phyloP scores from a whole-genome alignment of 2,113 vertebrate genomes.

The Gasterosteus nipponicus region DNA sequence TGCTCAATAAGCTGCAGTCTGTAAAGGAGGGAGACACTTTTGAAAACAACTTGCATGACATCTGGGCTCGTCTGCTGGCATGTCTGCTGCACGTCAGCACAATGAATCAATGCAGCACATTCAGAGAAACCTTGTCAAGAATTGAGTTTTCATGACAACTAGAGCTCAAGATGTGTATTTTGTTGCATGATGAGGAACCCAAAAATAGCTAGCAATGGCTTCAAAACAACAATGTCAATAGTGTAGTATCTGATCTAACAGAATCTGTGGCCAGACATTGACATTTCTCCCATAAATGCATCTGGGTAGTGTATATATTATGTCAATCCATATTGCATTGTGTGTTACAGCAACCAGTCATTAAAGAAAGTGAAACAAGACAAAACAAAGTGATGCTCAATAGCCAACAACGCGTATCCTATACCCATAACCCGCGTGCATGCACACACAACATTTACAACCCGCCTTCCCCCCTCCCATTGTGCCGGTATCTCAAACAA shows the following conservation, averaged over 20 bases:
- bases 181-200: not conserved
- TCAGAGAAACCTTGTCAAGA: not conserved
- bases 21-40: not conserved
- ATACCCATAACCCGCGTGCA: not conserved
- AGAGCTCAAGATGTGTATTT: not conserved
- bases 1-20: not conserved
- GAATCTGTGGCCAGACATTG: not conserved
- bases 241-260: not conserved
- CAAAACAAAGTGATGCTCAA: constrained; percentile 1
- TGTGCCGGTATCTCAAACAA: constrained; percentile 16
- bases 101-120: constrained; percentile 1
- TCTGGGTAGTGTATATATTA: not conserved
- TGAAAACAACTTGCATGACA: not conserved
- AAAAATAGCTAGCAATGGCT: not conserved
- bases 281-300: constrained; percentile 15
- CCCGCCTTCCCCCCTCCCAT: not conserved
- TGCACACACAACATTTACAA: constrained; percentile 8
- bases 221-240: not conserved
- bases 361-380: not conserved
- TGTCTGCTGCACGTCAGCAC: not conserved
- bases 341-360: not conserved
- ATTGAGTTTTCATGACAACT: not conserved
- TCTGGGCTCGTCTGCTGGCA: not conserved
- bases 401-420: not conserved
- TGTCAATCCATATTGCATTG: not conserved